phyloP scores from a whole-genome alignment of 2,113 vertebrate genomes.

The Hepsetus odoe region DNA sequence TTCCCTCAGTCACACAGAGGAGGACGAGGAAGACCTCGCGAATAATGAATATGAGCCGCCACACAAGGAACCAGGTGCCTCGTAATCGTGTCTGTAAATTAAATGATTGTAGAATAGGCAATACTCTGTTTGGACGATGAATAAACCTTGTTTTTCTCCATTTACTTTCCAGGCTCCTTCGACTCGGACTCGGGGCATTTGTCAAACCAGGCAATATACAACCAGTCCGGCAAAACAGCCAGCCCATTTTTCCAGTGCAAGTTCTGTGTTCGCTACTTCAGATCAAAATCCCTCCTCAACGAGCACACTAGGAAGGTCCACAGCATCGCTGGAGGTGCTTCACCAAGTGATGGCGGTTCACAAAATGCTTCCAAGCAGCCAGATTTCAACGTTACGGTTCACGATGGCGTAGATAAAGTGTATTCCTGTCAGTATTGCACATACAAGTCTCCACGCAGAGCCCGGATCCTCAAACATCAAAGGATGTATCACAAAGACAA shows the following conservation, averaged over 20 bases:
- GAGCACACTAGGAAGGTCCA: conserved; percentile 96
- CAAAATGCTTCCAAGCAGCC: conserved; percentile 69
- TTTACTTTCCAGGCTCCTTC: conserved; percentile 80
- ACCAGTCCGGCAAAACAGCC: conserved; percentile 81
- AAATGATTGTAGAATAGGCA: not conserved
- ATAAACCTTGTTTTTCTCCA: conserved; percentile 55
- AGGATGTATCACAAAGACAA: conserved; percentile 91
- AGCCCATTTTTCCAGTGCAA: conserved; percentile 97
- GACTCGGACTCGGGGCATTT: conserved; percentile 81
- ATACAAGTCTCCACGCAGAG: conserved; percentile 91
- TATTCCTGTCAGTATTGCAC: conserved; percentile 95
- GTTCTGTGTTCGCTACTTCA: conserved; percentile 97
- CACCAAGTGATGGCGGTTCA: conserved; percentile 73
- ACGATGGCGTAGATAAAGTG: conserved; percentile 86
- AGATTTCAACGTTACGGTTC: conserved; percentile 87
- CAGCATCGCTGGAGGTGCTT: conserved; percentile 72
- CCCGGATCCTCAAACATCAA: conserved; percentile 93
- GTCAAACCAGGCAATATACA: conserved; percentile 82
- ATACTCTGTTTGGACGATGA: conserved; percentile 7
- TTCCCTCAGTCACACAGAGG: conserved; percentile 83
- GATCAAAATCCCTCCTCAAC: conserved; percentile 93
- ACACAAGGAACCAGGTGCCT: conserved; percentile 86
- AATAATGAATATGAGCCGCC: conserved; percentile 85
- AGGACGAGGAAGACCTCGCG: conserved; percentile 86
- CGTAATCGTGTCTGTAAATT: not conserved